Conservation (phyloP, 2,113 vertebrate species). For the Anthoscopus minutus region DNA sequence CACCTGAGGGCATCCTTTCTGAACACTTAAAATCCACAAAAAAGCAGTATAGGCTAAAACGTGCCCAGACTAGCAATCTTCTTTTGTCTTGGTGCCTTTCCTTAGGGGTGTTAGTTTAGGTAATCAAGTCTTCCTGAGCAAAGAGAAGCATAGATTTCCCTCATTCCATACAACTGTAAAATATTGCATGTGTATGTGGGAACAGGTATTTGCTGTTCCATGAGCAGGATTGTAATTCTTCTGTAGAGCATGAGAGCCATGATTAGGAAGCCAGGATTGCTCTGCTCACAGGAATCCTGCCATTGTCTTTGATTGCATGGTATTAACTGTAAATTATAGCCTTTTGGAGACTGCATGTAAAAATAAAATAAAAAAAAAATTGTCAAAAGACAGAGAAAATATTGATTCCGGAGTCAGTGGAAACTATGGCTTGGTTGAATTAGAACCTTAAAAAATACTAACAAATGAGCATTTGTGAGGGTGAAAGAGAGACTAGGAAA, state of each 20-base stretch:
- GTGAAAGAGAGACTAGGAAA: background rate
- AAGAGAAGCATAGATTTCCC: background rate
- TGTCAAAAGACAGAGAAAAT: constrained; percentile 78
- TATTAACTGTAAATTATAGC: constrained; percentile 77
- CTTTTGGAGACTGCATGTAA: constrained; percentile 73
- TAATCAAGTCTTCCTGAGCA: background rate
- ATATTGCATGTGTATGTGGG: background rate
- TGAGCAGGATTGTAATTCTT: constrained; percentile 16
- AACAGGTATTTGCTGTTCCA: constrained; percentile 9
- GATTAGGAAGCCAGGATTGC: constrained; percentile 67
- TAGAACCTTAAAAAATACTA: constrained; percentile 62
- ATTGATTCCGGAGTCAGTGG: constrained; percentile 56
- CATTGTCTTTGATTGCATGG: constrained; percentile 76
- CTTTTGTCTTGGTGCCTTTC: background rate
- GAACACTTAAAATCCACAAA: background rate
- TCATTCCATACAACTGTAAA: background rate
- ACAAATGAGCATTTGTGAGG: constrained; percentile 9
- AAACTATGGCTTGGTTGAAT: constrained; percentile 69
- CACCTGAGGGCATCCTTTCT: background rate
- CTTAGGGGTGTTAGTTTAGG: background rate
- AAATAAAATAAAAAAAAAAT: constrained; percentile 69
- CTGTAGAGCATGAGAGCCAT: constrained; percentile 33
- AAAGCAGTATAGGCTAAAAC: background rate
- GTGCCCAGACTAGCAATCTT: background rate
- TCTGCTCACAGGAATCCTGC: constrained; percentile 60